Conservation (phyloP, 2,113 vertebrate genomes). For the Dascyllus trimaculatus region DNA sequence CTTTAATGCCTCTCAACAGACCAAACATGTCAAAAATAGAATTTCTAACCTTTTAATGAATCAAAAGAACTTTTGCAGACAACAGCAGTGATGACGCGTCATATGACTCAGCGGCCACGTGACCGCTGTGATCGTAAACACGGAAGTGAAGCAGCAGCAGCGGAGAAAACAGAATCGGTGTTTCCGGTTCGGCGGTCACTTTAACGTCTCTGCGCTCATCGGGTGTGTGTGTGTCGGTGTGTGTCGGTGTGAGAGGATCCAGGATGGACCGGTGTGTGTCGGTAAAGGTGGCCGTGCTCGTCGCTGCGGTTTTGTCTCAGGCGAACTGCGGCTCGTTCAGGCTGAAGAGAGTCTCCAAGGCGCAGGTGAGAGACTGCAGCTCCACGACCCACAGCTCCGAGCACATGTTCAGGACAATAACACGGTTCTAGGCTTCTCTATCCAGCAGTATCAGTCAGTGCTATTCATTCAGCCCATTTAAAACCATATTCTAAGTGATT, state of each 20-base stretch:
- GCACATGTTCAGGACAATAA: too few relatives aligned
- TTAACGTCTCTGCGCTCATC: not conserved
- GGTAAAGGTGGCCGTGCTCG: not conserved
- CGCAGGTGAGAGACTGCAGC: slow-evolving; percentile 27
- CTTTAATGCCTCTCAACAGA: too few relatives aligned
- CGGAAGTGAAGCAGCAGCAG: slow-evolving; percentile 18
- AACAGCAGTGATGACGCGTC: too few relatives aligned
- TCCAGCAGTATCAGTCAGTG: too few relatives aligned
- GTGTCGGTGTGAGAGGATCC: not conserved
- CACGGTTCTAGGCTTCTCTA: too few relatives aligned
- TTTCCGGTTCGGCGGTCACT: not conserved
- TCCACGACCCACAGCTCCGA: too few relatives aligned
- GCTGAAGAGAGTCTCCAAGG: not conserved
- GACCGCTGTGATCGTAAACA: slow-evolving; percentile 5
- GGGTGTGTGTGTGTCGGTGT: not conserved
- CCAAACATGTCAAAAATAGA: too few relatives aligned
- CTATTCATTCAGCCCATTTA: too few relatives aligned
- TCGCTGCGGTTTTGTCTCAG: not conserved
- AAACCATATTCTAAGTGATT: too few relatives aligned
- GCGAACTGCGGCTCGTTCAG: not conserved
- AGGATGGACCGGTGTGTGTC: slow-evolving; percentile 13
- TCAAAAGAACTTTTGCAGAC: too few relatives aligned
- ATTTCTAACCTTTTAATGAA: too few relatives aligned
- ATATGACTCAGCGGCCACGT: not conserved
- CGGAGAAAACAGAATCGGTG: not conserved